Evolutionary conservation across 2,113 vertebrate genomes (phyloP).

Genomic region (Lota lota): DNA sequence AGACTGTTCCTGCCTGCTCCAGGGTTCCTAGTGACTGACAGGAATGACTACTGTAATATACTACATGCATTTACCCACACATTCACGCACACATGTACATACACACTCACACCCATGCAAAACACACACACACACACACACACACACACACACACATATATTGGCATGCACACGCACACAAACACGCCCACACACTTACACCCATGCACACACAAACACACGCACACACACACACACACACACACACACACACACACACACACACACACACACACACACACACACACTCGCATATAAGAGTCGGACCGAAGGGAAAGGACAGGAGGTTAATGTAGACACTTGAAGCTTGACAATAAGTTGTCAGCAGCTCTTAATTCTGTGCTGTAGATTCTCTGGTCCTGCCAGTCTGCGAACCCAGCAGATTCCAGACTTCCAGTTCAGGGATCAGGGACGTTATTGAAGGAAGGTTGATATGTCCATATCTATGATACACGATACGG

Average conservation of each 20-base stretch:
- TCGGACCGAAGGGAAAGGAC: slow-evolving; percentile 13
- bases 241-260: slow-evolving; percentile 1
- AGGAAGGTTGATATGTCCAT: neutral
- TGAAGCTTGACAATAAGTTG: slow-evolving; percentile 65
- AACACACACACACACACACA: neutral
- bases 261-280: slow-evolving; percentile 5
- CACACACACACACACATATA: neutral
- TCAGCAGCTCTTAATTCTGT: slow-evolving; percentile 75
- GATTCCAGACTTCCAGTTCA: slow-evolving; percentile 37
- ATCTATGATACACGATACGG: neutral
- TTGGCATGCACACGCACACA: neutral
- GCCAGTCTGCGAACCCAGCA: slow-evolving; percentile 33
- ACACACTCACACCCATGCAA: neutral
- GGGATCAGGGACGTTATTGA: slow-evolving; percentile 39
- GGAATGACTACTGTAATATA: slow-evolving; percentile 29
- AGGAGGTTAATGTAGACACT: slow-evolving; percentile 60
- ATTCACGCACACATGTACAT: neutral
- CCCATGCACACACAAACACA: neutral
- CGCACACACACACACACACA: neutral
- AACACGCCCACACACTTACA: neutral
- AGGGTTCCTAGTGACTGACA: slow-evolving; percentile 36
- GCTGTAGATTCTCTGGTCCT: slow-evolving; percentile 18
- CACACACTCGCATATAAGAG: neutral
- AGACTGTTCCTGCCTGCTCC: slow-evolving; percentile 53
- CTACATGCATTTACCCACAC: slow-evolving; percentile 2